Percentiles rank a stretch among this genome's conserved stretches.
Conservation (phyloP, 2,113 vertebrate species). For the Rutilus rutilus region DNA sequence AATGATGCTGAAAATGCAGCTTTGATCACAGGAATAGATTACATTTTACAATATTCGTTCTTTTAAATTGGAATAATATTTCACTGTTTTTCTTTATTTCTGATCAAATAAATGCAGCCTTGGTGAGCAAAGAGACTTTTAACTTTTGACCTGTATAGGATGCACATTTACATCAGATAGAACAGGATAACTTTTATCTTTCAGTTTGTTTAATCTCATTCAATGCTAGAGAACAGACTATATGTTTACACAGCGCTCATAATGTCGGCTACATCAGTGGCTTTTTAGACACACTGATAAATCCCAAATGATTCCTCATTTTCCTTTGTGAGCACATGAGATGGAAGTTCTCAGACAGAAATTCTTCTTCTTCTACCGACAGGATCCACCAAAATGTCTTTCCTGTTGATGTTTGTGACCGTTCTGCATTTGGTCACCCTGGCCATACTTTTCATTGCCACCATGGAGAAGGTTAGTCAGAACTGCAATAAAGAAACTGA, state of each 20-base stretch:
- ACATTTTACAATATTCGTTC: too few relatives aligned
- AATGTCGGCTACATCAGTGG: conserved; percentile 48
- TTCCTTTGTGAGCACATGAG: conserved; percentile 20
- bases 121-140: neutral
- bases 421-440: conserved; percentile 85
- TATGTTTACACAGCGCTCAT: conserved; percentile 55
- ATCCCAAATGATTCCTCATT: conserved; percentile 47
- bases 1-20: too few relatives aligned
- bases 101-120: neutral
- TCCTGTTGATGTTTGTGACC: conserved; percentile 83
- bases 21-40: neutral
- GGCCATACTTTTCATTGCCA: conserved; percentile 85
- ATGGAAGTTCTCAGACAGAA: neutral
- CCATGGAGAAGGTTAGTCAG: conserved; percentile 83
- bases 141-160: neutral
- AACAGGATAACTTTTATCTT: neutral
- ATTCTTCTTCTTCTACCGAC: conserved; percentile 1
- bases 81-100: too few relatives aligned
- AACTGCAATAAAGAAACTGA: neutral
- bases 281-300: conserved; percentile 22
- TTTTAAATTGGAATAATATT: too few relatives aligned
- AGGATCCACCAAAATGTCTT: conserved; percentile 73
- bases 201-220: neutral
- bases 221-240: neutral
- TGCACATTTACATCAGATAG: neutral